These are phyloP conservation scores for Drosophila sp. DNA, from an alignment of 1,140 invertebrate species.

Conservation along the genomic window DNA sequence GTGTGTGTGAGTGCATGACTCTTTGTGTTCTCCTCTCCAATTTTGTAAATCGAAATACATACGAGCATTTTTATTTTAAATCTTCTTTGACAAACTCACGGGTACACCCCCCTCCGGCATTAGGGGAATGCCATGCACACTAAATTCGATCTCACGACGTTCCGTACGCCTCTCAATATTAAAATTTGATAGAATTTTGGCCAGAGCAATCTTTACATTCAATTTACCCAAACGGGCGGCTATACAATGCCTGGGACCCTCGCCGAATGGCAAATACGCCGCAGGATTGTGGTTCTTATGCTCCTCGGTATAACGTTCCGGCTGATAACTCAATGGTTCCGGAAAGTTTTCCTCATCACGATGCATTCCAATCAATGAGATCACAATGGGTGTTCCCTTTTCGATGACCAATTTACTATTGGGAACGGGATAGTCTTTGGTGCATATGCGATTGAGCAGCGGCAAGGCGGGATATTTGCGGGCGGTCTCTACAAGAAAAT, in stretches of 20 bases:
- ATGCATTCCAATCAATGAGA: constrained; percentile 83
- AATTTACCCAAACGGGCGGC: constrained; percentile 71
- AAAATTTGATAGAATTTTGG: constrained; percentile 66
- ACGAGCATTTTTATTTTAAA: not conserved
- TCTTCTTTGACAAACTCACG: constrained; percentile 41
- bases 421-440: constrained; percentile 79
- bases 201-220: constrained; percentile 67
- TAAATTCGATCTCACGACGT: constrained; percentile 54
- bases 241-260: constrained; percentile 88
- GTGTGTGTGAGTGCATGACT: constrained; percentile 15
- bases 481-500: constrained; percentile 84
- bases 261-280: constrained; percentile 88
- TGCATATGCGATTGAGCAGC: constrained; percentile 83
- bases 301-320: constrained; percentile 86
- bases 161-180: constrained; percentile 42
- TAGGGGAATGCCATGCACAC: constrained; percentile 44
- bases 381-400: constrained; percentile 83
- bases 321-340: constrained; percentile 87
- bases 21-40: constrained; percentile 1
- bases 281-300: constrained; percentile 64
- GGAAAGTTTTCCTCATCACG: constrained; percentile 85
- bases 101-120: constrained; percentile 54
- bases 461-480: constrained; percentile 86
- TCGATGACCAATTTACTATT: constrained; percentile 81
- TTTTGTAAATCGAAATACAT: too few species aligned